Evolutionary conservation across 2,888 invertebrate species (phyloP).

Genomic region (Machimus rusticus): DNA sequence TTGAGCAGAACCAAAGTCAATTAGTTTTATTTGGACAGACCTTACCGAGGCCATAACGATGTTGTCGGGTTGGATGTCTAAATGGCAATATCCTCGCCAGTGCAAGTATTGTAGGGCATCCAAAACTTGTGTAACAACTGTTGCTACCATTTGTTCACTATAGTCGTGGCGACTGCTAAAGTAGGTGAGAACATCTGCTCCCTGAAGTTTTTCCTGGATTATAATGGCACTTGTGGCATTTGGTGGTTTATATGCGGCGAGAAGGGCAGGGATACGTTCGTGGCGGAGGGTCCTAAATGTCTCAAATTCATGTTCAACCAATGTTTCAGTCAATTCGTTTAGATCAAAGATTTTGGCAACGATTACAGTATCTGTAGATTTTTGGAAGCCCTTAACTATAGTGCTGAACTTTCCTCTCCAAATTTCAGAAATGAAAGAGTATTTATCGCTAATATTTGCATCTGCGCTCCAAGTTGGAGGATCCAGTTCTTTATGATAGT

Average conservation of each 20-base stretch:
- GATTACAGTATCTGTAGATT: constrained; percentile 75
- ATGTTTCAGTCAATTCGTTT: constrained; percentile 70
- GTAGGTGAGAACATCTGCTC: constrained; percentile 90
- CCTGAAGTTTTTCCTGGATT: constrained; percentile 84
- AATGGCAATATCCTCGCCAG: constrained; percentile 88
- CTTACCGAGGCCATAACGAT: constrained; percentile 89
- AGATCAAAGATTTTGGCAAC: constrained; percentile 85
- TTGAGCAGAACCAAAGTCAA: constrained; percentile 90
- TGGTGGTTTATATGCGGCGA: constrained; percentile 75
- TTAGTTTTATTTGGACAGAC: constrained; percentile 85
- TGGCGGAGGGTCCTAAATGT: constrained; percentile 83
- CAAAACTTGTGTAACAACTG: constrained; percentile 83
- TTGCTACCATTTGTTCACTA: constrained; percentile 90
- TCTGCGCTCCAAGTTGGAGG: constrained; percentile 78
- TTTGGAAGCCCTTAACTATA: constrained; percentile 83
- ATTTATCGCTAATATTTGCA: constrained; percentile 74
- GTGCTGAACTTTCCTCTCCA: constrained; percentile 86
- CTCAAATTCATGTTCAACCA: constrained; percentile 83
- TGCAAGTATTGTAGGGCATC: constrained; percentile 94
- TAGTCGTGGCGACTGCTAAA: constrained; percentile 89
- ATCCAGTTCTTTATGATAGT: constrained; percentile 77
- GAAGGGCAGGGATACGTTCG: constrained; percentile 81
- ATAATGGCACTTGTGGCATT: constrained; percentile 75
- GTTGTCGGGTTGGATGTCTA: constrained; percentile 94
- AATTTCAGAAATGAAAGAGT: constrained; percentile 86